Percentiles rank a stretch among this genome's conserved stretches.
Evolutionary conservation across 2,113 vertebrate species (phyloP).

Genomic region (Paracanthobrama guichenoti): DNA sequence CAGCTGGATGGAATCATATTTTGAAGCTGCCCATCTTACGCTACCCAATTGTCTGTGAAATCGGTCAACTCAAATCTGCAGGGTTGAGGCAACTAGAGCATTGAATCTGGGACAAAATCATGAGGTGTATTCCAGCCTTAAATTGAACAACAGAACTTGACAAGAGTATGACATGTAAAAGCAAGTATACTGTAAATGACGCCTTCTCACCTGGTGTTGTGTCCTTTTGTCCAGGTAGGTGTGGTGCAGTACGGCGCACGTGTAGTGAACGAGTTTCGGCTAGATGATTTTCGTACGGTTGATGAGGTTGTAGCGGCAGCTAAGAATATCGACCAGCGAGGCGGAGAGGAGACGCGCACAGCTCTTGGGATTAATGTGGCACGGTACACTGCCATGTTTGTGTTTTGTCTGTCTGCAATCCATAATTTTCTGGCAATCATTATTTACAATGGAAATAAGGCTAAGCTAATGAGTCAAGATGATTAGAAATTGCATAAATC

Average conservation of each 20-base stretch:
- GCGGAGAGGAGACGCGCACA: slow-evolving; percentile 91
- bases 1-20: too few relatives aligned
- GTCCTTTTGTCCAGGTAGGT: slow-evolving; percentile 79
- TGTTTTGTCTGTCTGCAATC: not conserved
- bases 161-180: not conserved
- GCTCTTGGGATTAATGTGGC: slow-evolving; percentile 92
- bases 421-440: not conserved
- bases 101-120: too few relatives aligned
- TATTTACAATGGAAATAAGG: not conserved
- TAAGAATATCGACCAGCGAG: slow-evolving; percentile 86
- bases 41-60: too few relatives aligned
- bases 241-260: slow-evolving; percentile 92
- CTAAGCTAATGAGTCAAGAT: not conserved
- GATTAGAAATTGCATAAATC: too few relatives aligned
- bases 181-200: not conserved
- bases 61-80: too few relatives aligned
- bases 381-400: slow-evolving; percentile 72
- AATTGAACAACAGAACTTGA: not conserved
- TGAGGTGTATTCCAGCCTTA: too few relatives aligned
- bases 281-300: slow-evolving; percentile 89
- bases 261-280: slow-evolving; percentile 89
- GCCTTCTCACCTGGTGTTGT: not conserved
- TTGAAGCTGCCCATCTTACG: too few relatives aligned
- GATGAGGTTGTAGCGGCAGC: slow-evolving; percentile 89
- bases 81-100: too few relatives aligned